Percentiles rank a stretch among this genome's conserved stretches.
Evolutionary conservation across 2,888 invertebrate species (phyloP).

Genomic region (Apeira syringaria): DNA sequence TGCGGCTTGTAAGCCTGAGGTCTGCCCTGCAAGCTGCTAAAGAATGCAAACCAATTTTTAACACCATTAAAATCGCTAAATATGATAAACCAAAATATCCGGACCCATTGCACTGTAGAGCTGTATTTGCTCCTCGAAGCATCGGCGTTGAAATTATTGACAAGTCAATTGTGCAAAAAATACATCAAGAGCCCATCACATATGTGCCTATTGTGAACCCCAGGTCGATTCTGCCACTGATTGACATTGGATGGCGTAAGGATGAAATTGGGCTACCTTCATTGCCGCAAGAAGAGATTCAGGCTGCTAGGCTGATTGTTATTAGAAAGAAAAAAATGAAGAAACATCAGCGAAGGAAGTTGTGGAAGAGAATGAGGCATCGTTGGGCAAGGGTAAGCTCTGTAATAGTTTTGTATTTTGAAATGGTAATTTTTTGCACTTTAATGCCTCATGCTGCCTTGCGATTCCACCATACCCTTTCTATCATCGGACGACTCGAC

Average conservation of each 20-base stretch:
- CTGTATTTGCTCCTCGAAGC: slow-evolving; percentile 56
- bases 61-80: slow-evolving; percentile 32
- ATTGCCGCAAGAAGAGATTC: slow-evolving; percentile 81
- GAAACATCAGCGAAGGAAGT: slow-evolving; percentile 91
- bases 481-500: no score
- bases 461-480: no score
- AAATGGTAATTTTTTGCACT: no score
- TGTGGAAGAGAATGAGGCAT: slow-evolving; percentile 91
- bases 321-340: slow-evolving; percentile 94
- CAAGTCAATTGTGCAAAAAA: slow-evolving; percentile 40
- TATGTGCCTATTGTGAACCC: slow-evolving; percentile 73
- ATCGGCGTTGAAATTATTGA: slow-evolving; percentile 63
- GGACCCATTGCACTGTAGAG: slow-evolving; percentile 23
- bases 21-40: slow-evolving; percentile 55
- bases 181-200: slow-evolving; percentile 61
- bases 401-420: no score
- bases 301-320: slow-evolving; percentile 89
- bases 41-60: slow-evolving; percentile 48
- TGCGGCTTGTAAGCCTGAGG: slow-evolving; percentile 63
- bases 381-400: slow-evolving; percentile 86
- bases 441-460: no score
- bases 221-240: slow-evolving; percentile 66
- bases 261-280: slow-evolving; percentile 78
- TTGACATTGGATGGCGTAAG: slow-evolving; percentile 65
- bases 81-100: slow-evolving; percentile 16